phyloP scores from a whole-genome alignment of 2,113 vertebrate genomes.

The Desmodus rotundus region DNA sequence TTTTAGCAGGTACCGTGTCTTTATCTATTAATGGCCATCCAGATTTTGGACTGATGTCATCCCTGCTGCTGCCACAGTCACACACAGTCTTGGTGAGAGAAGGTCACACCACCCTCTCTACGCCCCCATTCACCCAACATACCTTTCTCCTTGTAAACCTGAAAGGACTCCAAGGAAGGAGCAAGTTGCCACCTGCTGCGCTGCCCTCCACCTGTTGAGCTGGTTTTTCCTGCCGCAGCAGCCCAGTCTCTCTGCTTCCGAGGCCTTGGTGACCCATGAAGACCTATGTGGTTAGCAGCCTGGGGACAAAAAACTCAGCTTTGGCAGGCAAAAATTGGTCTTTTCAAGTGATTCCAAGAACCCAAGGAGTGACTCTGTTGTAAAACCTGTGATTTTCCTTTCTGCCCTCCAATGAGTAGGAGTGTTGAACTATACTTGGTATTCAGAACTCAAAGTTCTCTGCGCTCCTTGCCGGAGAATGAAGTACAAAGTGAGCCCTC shows the following conservation, averaged over 20 bases:
- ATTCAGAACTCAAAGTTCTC: conserved; percentile 71
- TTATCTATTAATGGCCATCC: neutral
- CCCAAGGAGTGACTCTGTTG: conserved; percentile 74
- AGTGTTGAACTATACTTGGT: conserved; percentile 77
- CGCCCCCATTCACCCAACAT: neutral
- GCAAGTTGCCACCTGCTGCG: conserved; percentile 53
- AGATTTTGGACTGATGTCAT: neutral
- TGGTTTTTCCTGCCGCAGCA: conserved; percentile 73
- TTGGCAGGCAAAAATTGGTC: conserved; percentile 73
- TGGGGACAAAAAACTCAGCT: conserved; percentile 49
- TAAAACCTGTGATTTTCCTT: conserved; percentile 76
- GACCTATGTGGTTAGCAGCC: conserved; percentile 62
- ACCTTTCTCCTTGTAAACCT: conserved; percentile 28
- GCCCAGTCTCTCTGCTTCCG: conserved; percentile 49
- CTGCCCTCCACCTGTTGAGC: conserved; percentile 60
- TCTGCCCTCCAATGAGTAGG: conserved; percentile 73
- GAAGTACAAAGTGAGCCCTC: conserved; percentile 54
- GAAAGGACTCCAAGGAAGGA: conserved; percentile 31
- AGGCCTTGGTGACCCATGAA: conserved; percentile 68
- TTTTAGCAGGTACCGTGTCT: neutral
- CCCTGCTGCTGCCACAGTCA: neutral
- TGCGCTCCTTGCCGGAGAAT: conserved; percentile 52
- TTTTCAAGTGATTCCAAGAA: conserved; percentile 78
- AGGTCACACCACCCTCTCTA: neutral
- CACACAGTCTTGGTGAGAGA: conserved; percentile 17